Evolutionary conservation across 2,888 invertebrate genomes (phyloP), one percentile per base, ranked within the genome.

Genomic region (Diaphora mendica): DNA sequence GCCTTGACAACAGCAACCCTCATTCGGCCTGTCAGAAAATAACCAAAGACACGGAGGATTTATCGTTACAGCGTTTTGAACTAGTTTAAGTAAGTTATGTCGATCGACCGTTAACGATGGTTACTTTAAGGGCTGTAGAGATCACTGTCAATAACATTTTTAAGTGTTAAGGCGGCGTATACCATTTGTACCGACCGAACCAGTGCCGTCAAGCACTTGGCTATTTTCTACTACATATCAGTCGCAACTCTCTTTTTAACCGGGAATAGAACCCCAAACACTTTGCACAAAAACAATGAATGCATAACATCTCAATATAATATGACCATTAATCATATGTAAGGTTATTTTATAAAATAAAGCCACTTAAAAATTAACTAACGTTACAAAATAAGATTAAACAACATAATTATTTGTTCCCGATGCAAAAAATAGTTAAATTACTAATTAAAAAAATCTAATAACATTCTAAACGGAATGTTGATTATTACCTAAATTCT

Each of bases 381-480:
- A 95, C 95, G 91, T 95, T 95, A 95, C 92, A 92, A 95, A 94
- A 95, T 95, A 95, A 95, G 95, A 95, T 95, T 95, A 95, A 94
- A 95, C 94, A 95, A 95, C 95, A 93, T 94, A 94, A 94, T 95
- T 92, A 94, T 95, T 95, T 95, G 95, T 95, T 95, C 95, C 95
- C 95, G 90, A 95, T 93, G 92, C 90, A 91, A 94, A 95, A 93
- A 94, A 93, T 93, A 92, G 91, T 88, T 90, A 87, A 88, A 93
- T 90, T 90, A 88, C 87, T 86, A 91, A 82, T 79, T 82, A 91
- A 93, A 93, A 94, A 94, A 93, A 94, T 91, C 93, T 94, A 94
- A 88, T 95, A 95, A 95, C 95, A 95, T 95, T 95, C 95, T 95
- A 95, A 95, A 87, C 95, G 95, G 95, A 95, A 95, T 95, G 95